A percentile compares a stretch with the other conserved stretches of the same genome.
Evolutionary conservation across 2,113 vertebrate species (phyloP).

Genomic region (Antigone vipio): DNA sequence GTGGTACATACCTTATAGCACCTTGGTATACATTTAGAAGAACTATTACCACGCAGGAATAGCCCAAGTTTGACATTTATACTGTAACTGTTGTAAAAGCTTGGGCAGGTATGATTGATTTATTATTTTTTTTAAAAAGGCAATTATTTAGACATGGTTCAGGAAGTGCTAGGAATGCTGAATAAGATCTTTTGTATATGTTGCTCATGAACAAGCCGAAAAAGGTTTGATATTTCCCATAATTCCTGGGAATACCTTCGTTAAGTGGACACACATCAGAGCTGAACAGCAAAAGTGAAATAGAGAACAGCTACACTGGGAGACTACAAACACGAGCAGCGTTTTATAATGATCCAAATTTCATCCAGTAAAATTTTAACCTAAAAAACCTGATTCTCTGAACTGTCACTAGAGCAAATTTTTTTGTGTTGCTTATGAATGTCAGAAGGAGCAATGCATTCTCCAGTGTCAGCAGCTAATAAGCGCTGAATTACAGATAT

Average conservation of each 20-base stretch:
- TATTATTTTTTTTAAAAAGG: not conserved
- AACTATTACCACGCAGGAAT: not conserved
- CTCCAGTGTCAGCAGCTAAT: not conserved
- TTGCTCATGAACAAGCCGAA: not conserved
- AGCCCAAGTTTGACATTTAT: not conserved
- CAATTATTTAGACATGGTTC: not conserved
- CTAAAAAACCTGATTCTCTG: not conserved
- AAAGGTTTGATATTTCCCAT: not conserved
- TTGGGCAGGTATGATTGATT: not conserved
- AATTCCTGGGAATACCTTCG: not conserved
- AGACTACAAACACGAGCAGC: not conserved
- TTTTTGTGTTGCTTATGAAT: not conserved
- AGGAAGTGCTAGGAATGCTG: not conserved
- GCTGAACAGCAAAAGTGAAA: not conserved
- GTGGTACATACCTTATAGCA: not conserved
- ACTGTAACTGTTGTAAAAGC: not conserved
- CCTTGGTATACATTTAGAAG: not conserved
- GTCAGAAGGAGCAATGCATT: not conserved
- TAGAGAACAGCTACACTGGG: rapidly evolving
- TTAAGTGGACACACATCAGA: not conserved
- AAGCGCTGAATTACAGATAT: not conserved
- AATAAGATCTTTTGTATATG: not conserved
- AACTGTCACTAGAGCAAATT: not conserved
- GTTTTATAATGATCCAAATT: not conserved
- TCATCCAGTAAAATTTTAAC: not conserved